Conservation (phyloP, 2,888 invertebrate species). For the Pharmacophagus antenor region DNA sequence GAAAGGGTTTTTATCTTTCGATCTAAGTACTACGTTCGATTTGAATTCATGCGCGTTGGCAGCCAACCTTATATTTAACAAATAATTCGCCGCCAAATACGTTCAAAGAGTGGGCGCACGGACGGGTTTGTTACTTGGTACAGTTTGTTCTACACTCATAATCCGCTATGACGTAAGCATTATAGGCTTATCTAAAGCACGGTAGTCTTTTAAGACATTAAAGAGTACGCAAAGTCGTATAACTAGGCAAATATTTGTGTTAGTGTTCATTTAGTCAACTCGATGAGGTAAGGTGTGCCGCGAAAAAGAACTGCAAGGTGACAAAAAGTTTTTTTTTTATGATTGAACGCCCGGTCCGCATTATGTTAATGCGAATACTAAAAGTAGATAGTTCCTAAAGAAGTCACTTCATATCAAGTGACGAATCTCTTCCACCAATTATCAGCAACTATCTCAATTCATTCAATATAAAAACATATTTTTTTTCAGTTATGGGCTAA, state of each 20-base stretch:
- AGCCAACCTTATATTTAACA: constrained; percentile 15
- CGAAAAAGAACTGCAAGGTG: not conserved
- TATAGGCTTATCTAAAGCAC: constrained; percentile 4
- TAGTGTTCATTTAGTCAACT: not conserved
- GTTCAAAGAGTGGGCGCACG: constrained; percentile 20
- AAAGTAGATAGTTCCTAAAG: too few relatives aligned
- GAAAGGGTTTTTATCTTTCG: constrained; percentile 10
- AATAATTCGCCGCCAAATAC: constrained; percentile 27
- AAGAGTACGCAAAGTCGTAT: constrained; percentile 5
- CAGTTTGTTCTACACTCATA: constrained; percentile 16
- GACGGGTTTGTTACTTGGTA: constrained; percentile 1
- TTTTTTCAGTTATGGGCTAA: too few relatives aligned
- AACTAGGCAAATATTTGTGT: constrained; percentile 17
- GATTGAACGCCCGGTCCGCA: not conserved
- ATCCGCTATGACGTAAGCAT: constrained; percentile 18
- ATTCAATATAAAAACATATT: too few relatives aligned
- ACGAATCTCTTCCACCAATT: too few relatives aligned
- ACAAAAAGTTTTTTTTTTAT: not conserved
- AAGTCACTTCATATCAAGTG: too few relatives aligned
- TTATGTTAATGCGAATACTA: too few relatives aligned
- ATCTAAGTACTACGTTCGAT: constrained; percentile 14
- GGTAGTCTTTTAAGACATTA: constrained; percentile 20
- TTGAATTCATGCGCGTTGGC: constrained; percentile 7
- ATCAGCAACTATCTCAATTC: too few relatives aligned
- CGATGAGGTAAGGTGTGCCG: not conserved